Evolutionary conservation across 2,888 invertebrate genomes (phyloP), one percentile per base, ranked within the genome.

Genomic region (Caenorhabditis japonica): DNA sequence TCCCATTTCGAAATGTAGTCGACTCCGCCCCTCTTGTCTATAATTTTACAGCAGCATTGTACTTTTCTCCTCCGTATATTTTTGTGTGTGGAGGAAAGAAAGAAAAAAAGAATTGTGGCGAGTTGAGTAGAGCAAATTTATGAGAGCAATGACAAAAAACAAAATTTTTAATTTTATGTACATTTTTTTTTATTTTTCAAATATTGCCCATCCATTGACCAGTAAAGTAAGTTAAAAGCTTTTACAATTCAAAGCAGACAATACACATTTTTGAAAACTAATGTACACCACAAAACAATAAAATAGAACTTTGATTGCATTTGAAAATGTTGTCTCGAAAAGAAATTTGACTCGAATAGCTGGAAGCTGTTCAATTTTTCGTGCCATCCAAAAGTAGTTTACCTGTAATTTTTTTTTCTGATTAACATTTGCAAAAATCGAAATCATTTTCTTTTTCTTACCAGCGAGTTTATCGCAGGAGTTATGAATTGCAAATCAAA

Each of bases 401-500:
- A 72, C 64, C 72, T 72, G 59, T 39, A 56, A 51, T 8, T 25
- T 27, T 15, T 36, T 30, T 39, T n/a, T 27, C 21, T 17, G 2
- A 52, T 34, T 17, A 36, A 21, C 30, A 5, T 33, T 30, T 5
- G 3, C 30, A 21, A 27, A 41, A 43, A 34, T 12, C 10, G 7
- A 19, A 10, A 39, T 53, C 19, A 53, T 38, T 25, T 60, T 23
- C 27, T n/a, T n/a, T n/a, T n/a, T 10, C 25, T 41, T 44, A 73
- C 73, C 66, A 73, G 19, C 23, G 66, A 60, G 51, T 61, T 73
- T 33, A 62, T 56, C 21, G 60, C 61, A 21, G 73, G 73, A 44
- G 73, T 73, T 46, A 73, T 61, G 38, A 73, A 73, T 46, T 73
- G 73, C 41, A 73, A 56, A 17, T 73, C 73, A 61, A 73, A 73